Base-by-base conservation (phyloP, 35 echinoderm and acorn worm genomes). In the Strongylocentrotus purpuratus region DNA sequence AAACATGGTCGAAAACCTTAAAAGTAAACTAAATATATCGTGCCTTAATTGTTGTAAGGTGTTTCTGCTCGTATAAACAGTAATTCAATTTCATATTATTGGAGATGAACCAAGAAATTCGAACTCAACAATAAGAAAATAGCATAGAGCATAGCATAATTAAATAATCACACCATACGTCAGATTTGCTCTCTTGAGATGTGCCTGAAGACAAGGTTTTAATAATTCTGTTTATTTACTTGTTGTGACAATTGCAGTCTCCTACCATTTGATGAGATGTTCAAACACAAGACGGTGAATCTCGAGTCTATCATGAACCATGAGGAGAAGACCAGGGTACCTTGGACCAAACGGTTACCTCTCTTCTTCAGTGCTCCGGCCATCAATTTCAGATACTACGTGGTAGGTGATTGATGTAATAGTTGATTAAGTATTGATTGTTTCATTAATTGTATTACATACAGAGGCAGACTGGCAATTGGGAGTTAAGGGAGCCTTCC, bases 301-400 rank as follows among this genome's bases (percentile, higher is more conserved):
- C 9, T 94, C 31, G 59, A 86, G 13, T 15, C 31, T 4, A 31
- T 94, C n/a, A 41, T 45, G 31, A 70, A 31, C 4, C 78, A 85
- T 12, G 78, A 94, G 47, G 78, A 45, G 59, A 94, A 94, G 17
- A 86, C 32, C 31, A 45, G 59, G 45, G 78, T 94, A 4, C 60
- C 60, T 0, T 45, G 31, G 58, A 85, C 59, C n/a, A 85, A 85
- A 58, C 91, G 91, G 5, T 14, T 93, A 12, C 91, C 91, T 14
- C 46, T 90, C 25, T 97, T 96, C 91, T 48, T 96, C 28, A 85
- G 86, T 32, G 94, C 94, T 28, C 96, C 96, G 9, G 78, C 96
- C 22, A 95, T 97, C 48, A 95, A 61, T 10, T 97, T 97, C 86
- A 59, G 94, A 32, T 96, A 97, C 91, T 90, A 96, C 59, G 95